Conservation (phyloP, 2,888 invertebrate genomes). For the Aethes cnicana region DNA sequence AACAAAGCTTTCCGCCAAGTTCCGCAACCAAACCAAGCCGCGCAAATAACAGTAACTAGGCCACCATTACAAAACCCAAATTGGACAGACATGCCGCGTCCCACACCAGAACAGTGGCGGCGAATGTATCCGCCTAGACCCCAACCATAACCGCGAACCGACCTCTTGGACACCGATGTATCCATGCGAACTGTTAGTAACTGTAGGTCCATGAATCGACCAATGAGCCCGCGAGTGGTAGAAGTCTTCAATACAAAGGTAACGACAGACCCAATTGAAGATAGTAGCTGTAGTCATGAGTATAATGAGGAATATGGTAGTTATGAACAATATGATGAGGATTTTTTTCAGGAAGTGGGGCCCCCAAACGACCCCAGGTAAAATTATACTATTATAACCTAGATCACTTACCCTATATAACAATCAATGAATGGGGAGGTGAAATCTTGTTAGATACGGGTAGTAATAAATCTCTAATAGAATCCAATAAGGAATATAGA, state of each 20-base stretch:
- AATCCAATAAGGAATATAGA: too few relatives aligned
- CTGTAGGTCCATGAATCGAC: background rate
- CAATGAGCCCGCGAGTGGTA: background rate
- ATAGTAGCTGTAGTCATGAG: too few relatives aligned
- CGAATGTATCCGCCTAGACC: background rate
- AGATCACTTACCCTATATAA: constrained; percentile 2
- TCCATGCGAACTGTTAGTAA: constrained; percentile 1
- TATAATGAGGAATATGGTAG: too few relatives aligned
- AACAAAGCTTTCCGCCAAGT: too few relatives aligned
- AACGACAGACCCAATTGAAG: background rate
- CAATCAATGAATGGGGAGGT: constrained; percentile 1
- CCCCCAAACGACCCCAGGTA: background rate
- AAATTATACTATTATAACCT: background rate
- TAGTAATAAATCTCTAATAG: background rate
- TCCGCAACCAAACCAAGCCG: background rate
- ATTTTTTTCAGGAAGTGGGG: background rate
- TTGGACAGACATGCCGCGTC: background rate
- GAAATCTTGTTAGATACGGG: background rate
- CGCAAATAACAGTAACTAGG: too few relatives aligned
- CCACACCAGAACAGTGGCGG: background rate
- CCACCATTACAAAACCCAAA: background rate
- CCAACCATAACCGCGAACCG: background rate
- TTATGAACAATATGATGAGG: background rate
- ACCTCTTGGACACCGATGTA: background rate
- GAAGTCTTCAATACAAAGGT: background rate